Evolutionary conservation across 2,113 vertebrate species (phyloP), one percentile per base, ranked within the genome.

Genomic region (Neolamprologus sp.): DNA sequence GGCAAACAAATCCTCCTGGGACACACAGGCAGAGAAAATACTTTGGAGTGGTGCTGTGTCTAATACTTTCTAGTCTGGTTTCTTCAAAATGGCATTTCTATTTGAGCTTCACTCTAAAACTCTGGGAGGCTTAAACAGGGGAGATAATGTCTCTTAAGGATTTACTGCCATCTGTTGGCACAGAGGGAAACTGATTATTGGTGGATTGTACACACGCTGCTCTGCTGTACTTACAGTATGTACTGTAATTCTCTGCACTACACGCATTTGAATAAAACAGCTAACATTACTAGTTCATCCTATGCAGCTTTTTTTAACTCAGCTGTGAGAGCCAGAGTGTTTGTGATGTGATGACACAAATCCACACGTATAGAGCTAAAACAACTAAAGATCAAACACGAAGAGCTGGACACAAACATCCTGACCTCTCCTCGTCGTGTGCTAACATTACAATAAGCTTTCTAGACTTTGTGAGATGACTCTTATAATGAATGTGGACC

Each of bases 121-220:
- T 85, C 86, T 57, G 82, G 33, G 31, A 51, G 79, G 79, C 42
- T 60, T 83, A 88, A 86, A 83, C 55, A 26, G 54, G 10, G 89
- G 16, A 40, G 87, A 81, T 78, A 9, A 42, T 53, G 23, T 92
- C 84, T 92, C 87, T 91, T 85, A 90, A 94, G 93, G 95, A 82
- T 57, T 86, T 94, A 95, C 95, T 95, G 95, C 95, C 95, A 95
- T 96, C 95, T 96, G 91, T 95, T 94, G 95, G 95, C 87, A 7
- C 45, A 9, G 4, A 82, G 42, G 49, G 87, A 91, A 94, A 94
- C 42, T 85, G 87, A 91, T 89, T 21, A 88, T 82, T 68, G 82
- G 45, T 57, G 37, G n/a, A 88, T 57, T 33, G 85, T 42, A 42
- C 10, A 71, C 35, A 14, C 1, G 19, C 13, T 53, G 12, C 65